These are phyloP conservation scores for Sebastiscus albofasciatus DNA, from an alignment of 2,797 vertebrate genomes.

Conservation along the genomic window DNA sequence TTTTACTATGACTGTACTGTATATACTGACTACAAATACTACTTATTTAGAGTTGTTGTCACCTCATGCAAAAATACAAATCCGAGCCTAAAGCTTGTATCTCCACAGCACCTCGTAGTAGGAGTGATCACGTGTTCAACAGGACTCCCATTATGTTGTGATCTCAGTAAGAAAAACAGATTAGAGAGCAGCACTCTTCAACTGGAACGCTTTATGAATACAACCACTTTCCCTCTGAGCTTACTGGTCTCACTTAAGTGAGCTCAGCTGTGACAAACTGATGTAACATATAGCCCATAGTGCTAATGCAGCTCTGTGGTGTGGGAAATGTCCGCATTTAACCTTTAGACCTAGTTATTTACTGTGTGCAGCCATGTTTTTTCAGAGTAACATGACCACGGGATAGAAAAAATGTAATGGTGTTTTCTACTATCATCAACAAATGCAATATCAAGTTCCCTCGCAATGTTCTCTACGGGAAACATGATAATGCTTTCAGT, in stretches of 20 bases:
- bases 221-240: constrained; percentile 41
- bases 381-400: constrained; percentile 34
- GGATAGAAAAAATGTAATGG: constrained; percentile 35
- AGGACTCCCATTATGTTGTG: neutral
- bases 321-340: constrained; percentile 47
- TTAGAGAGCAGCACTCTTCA: constrained; percentile 17
- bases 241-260: constrained; percentile 49
- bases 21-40: neutral
- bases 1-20: neutral
- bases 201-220: constrained; percentile 31
- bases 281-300: constrained; percentile 61
- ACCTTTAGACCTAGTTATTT: constrained; percentile 54
- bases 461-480: constrained; percentile 17
- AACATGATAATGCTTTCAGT: constrained; percentile 65
- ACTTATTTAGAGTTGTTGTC: neutral
- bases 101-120: neutral
- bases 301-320: constrained; percentile 47
- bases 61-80: constrained; percentile 23
- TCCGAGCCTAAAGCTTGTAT: constrained; percentile 2
- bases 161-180: constrained; percentile 26
- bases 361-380: constrained; percentile 40
- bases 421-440: constrained; percentile 40
- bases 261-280: constrained; percentile 63
- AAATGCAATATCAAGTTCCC: constrained; percentile 44
- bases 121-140: constrained; percentile 13